Conservation (phyloP, 2,113 vertebrate species). For the Alosa alosa region DNA sequence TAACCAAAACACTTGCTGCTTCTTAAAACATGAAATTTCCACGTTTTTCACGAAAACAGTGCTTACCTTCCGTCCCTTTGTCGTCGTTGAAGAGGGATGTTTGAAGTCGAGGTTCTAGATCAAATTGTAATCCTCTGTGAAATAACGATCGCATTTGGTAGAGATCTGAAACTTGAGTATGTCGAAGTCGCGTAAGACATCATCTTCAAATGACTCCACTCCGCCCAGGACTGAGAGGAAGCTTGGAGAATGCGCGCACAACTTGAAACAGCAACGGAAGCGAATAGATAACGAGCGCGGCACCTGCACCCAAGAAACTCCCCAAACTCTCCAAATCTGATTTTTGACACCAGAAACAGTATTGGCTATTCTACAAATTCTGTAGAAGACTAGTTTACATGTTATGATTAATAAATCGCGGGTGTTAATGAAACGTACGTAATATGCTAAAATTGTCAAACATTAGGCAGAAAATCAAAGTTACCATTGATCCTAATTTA, state of each 20-base stretch:
- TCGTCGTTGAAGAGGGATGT: background rate
- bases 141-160: conserved; percentile 10
- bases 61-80: conserved; percentile 6
- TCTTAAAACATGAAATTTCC: background rate
- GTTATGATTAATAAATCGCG: background rate
- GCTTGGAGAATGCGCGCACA: conserved; percentile 8
- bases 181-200: conserved; percentile 10
- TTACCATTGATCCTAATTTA: background rate
- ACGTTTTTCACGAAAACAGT: background rate
- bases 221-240: conserved; percentile 8
- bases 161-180: conserved; percentile 12
- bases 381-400: background rate
- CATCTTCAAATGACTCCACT: conserved; percentile 19
- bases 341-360: background rate
- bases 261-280: conserved; percentile 13
- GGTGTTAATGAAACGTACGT: background rate
- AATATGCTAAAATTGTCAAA: background rate
- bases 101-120: background rate
- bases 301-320: background rate
- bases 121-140: conserved; percentile 15
- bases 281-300: conserved; percentile 10
- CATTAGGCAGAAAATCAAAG: background rate
- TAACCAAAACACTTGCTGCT: background rate
- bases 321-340: conserved; percentile 11
- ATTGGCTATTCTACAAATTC: conserved; percentile 8